These are phyloP conservation scores for Drosophila cardini DNA, from an alignment of 1,140 invertebrate species.

Conservation along the genomic window DNA sequence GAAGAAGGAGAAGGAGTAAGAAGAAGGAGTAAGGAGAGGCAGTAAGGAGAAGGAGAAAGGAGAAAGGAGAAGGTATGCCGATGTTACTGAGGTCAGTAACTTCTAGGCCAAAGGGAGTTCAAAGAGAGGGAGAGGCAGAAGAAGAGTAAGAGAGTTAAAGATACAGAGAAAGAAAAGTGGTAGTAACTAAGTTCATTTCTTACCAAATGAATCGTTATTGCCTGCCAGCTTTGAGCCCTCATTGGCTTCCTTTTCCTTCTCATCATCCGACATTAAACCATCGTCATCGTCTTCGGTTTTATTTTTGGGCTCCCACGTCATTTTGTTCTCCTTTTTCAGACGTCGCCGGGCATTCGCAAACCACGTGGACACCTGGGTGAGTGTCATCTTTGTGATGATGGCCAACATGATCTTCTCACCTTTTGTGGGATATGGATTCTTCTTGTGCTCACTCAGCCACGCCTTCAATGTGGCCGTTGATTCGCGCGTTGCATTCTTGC, in stretches of 20 bases:
- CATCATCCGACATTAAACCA: constrained; percentile 93
- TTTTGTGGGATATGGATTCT: constrained; percentile 98
- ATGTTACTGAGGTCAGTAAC: neutral
- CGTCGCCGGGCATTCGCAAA: constrained; percentile 96
- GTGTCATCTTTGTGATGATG: constrained; percentile 98
- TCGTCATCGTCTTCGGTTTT: constrained; percentile 96
- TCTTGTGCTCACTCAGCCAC: constrained; percentile 98
- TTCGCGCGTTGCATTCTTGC: constrained; percentile 99
- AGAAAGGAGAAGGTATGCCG: neutral
- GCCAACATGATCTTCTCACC: constrained; percentile 98
- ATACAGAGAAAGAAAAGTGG: too few species aligned
- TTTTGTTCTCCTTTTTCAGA: constrained; percentile 98
- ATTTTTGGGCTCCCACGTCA: constrained; percentile 98
- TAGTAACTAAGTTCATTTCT: constrained; percentile 37
- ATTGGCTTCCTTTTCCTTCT: constrained; percentile 90
- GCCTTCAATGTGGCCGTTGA: constrained; percentile 98
- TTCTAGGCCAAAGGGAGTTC: neutral
- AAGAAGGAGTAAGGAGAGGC: too few species aligned
- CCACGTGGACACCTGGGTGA: constrained; percentile 98
- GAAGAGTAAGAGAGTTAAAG: too few species aligned
- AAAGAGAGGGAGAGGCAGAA: constrained; percentile 1
- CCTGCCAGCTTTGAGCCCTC: constrained; percentile 85
- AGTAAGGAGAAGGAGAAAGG: too few species aligned
- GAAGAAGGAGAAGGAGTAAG: too few species aligned
- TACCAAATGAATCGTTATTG: constrained; percentile 57